These are phyloP conservation scores for Bucco capensis DNA, from an alignment of 2,113 vertebrate genomes.

Conservation along the genomic window DNA sequence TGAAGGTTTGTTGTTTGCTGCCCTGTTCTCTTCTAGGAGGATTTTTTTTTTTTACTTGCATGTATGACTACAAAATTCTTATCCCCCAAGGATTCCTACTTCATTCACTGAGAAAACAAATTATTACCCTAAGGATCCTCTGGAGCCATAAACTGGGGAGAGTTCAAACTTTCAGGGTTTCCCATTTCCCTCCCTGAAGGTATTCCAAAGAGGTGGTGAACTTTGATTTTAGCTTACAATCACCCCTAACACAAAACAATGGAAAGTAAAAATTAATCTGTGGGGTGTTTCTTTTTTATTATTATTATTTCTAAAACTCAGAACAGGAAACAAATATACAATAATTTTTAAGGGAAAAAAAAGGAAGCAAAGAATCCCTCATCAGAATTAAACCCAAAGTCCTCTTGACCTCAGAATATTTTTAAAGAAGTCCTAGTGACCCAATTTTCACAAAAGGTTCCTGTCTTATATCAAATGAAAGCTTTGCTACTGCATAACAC, in stretches of 20 bases:
- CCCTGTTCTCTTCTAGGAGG: background rate
- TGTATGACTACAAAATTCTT: background rate
- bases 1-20: background rate
- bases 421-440: background rate
- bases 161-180: background rate
- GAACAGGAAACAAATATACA: background rate
- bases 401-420: background rate
- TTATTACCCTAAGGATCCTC: background rate
- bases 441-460: background rate
- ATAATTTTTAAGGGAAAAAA: background rate
- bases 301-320: background rate
- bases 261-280: background rate
- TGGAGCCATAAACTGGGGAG: background rate
- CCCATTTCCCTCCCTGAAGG: background rate
- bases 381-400: background rate
- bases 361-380: background rate
- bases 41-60: background rate
- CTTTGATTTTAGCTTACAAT: background rate
- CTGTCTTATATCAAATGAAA: background rate
- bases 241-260: background rate
- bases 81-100: background rate
- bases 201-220: background rate
- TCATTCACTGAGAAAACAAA: background rate
- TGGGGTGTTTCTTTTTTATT: too few species aligned
- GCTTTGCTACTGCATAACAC: background rate